These are phyloP conservation scores for Amphibalanus amphitrite DNA, from an alignment of 1,140 invertebrate species.

Conservation along the genomic window DNA sequence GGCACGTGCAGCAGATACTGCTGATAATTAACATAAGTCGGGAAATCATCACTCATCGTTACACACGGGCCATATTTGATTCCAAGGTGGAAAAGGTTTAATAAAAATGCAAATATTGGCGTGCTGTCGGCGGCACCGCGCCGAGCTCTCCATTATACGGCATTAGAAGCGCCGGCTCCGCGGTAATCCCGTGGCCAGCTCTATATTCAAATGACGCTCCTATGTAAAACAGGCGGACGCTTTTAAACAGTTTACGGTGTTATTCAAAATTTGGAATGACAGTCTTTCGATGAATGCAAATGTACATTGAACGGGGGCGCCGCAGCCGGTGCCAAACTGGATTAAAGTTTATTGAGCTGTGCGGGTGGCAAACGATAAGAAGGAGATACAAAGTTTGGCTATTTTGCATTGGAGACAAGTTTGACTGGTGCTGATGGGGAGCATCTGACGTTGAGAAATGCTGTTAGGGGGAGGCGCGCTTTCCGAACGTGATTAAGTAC, in stretches of 20 bases:
- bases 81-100: not conserved
- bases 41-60: not conserved
- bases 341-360: not conserved
- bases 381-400: not conserved
- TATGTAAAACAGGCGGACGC: not conserved
- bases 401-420: not conserved
- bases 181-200: not conserved
- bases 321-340: not conserved
- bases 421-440: not conserved
- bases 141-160: not conserved
- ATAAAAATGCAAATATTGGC: constrained; percentile 1
- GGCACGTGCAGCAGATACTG: not conserved
- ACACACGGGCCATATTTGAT: not conserved
- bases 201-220: not conserved
- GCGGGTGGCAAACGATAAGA: not conserved
- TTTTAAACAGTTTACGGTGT: constrained; percentile 2
- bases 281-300: constrained; percentile 1
- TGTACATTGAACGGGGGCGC: not conserved
- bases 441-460: not conserved
- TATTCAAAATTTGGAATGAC: constrained; percentile 2
- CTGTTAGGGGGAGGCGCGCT: not conserved
- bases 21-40: not conserved
- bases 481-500: no score
- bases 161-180: not conserved
- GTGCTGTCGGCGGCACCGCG: not conserved